These are phyloP conservation scores for Erethizon dorsatum DNA, from an alignment of 2,797 vertebrate genomes.

Conservation along the genomic window DNA sequence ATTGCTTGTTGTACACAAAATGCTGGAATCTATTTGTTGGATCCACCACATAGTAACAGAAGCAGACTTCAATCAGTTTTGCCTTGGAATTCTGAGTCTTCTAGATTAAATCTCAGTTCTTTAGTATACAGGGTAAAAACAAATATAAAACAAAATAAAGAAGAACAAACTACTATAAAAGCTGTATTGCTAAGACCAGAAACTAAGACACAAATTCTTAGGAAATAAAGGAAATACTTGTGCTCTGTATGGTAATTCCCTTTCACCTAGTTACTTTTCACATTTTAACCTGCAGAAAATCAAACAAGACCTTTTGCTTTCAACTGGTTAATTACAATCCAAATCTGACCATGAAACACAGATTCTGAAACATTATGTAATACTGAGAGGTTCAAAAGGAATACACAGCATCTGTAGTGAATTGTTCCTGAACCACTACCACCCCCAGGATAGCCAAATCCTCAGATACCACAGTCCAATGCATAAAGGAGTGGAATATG, in stretches of 20 bases:
- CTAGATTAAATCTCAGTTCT: not conserved
- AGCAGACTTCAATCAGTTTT: not conserved
- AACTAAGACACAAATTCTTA: not conserved
- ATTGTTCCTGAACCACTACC: too few species aligned
- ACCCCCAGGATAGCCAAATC: not conserved
- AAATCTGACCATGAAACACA: slow-evolving; percentile 26
- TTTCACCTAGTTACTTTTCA: slow-evolving; percentile 63
- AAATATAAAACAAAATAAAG: not conserved
- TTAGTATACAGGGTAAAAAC: not conserved
- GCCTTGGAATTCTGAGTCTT: slow-evolving; percentile 6
- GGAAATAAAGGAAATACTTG: slow-evolving; percentile 18
- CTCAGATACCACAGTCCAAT: too few species aligned
- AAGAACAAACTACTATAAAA: slow-evolving; percentile 55
- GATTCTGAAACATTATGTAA: not conserved
- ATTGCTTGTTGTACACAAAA: not conserved
- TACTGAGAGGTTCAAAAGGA: slow-evolving; percentile 32
- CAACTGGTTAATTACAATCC: slow-evolving; percentile 35
- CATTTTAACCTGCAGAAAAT: slow-evolving; percentile 19
- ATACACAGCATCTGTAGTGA: not conserved
- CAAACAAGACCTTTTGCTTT: slow-evolving; percentile 49
- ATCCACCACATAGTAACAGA: not conserved
- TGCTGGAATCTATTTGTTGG: not conserved
- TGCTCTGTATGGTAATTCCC: not conserved
- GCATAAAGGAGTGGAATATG: fast-evolving
- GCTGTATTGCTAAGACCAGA: not conserved